Evolutionary conservation across 2,113 vertebrate species (phyloP).

Genomic region (Eonycteris spelaea): DNA sequence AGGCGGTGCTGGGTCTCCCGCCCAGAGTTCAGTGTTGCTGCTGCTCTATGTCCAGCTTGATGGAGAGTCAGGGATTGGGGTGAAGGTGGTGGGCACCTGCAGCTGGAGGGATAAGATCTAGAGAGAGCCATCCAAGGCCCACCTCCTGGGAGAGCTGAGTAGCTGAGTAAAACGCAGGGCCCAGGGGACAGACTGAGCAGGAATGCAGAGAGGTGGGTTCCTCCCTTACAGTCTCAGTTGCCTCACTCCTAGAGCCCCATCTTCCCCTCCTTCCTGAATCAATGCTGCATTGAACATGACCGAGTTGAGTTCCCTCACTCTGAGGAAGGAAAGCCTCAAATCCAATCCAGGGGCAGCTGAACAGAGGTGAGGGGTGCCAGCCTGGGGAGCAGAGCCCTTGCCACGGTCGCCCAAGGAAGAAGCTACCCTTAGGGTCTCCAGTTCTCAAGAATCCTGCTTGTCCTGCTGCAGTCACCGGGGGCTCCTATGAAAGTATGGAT

Average conservation of each 20-base stretch:
- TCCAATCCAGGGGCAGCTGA: neutral
- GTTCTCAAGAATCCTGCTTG: conserved; percentile 5
- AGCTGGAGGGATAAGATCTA: accelerated
- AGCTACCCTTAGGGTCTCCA: neutral
- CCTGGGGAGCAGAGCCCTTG: neutral
- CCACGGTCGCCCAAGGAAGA: accelerated
- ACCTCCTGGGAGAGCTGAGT: accelerated
- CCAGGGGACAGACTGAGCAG: accelerated
- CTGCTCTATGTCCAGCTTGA: neutral
- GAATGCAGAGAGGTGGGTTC: neutral
- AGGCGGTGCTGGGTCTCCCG: neutral
- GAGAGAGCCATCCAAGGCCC: accelerated
- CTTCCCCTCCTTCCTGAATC: neutral
- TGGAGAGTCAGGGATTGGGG: neutral
- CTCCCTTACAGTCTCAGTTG: accelerated
- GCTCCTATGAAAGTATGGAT: conserved; percentile 71
- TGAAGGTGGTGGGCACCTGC: neutral
- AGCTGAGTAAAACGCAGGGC: neutral
- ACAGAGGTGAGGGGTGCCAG: neutral
- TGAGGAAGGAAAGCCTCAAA: neutral
- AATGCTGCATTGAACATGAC: neutral
- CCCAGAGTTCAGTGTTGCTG: neutral
- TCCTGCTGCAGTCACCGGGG: conserved; percentile 45
- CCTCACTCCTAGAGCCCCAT: accelerated
- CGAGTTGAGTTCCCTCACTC: neutral